Base-by-base conservation (phyloP, 2,888 invertebrate genomes). In the Drosophila prostipennis region DNA sequence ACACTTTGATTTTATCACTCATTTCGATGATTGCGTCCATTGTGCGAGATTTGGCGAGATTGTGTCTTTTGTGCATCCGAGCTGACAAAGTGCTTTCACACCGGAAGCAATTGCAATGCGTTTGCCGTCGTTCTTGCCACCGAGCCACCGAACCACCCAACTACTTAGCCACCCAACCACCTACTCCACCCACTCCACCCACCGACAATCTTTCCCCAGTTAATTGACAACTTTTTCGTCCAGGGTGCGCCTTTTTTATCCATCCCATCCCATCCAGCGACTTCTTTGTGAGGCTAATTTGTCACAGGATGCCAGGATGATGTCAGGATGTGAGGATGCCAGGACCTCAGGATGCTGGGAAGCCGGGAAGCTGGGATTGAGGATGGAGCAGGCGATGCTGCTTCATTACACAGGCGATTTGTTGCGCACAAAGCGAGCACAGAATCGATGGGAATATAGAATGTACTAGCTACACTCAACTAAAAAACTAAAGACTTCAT, bases 71-170 rank as follows among this genome's bases (percentile, higher is more conserved):
- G 81, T 80, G 72, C 81, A 72, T 71, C 70, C 39, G 49, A 49
- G 76, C 77, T 80, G 87, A 84, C 84, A 84, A 87, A 84, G 85
- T 84, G 84, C 80, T 84, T 84, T 87, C 82, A 87, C 85, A 74
- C 84, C 84, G 84, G 84, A 84, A 84, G 85, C 80, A 71, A 82
- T 57, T 78, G 87, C 84, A 84, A 84, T 84, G 87, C 87, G 84
- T 84, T 81, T 48, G 61, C 70, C 77, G 76, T 78, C 86, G 67
- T 37, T 23, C 48, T 16, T 16, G 32, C 39, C 48, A 26, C 48
- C 23, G 34, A 26, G 6, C 42, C 58, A 42, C 39, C 10, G 10
- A 16, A 6, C 19, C 34, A 32, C 14, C 2, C 11, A 37, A 32
- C 54, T 42, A 54, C 46, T 23, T 43, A 56, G 7, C 6, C 34